These are phyloP conservation scores for Chironex yamaguchii DNA, from an alignment of 30 jellyfish, hydroid and myxozoan species.

Conservation along the genomic window DNA sequence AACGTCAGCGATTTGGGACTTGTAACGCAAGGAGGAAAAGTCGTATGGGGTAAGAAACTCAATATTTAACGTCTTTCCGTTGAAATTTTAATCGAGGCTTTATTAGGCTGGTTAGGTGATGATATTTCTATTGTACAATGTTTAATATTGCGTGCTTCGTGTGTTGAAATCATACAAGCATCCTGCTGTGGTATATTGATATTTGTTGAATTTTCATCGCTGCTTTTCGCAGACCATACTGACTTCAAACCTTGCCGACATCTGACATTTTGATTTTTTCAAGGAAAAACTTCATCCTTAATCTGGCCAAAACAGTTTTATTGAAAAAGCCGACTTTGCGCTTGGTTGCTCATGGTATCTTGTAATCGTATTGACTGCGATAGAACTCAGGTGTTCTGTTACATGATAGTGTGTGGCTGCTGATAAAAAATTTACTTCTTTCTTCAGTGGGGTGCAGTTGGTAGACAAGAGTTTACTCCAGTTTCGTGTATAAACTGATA, in stretches of 20 bases:
- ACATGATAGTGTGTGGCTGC: no score
- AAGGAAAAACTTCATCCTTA: not conserved
- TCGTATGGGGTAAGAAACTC: slow-evolving; percentile 94
- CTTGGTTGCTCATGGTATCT: not conserved
- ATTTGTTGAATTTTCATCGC: not conserved
- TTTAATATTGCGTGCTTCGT: not conserved
- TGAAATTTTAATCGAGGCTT: not conserved
- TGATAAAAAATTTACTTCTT: no score
- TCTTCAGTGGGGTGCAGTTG: no score
- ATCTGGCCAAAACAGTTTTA: not conserved
- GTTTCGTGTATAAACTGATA: no score
- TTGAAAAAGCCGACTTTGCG: not conserved
- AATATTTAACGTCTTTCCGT: not conserved
- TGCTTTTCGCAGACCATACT: not conserved
- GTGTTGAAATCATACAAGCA: not conserved
- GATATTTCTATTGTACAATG: not conserved
- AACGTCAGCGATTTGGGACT: slow-evolving; percentile 99
- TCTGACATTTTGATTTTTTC: not conserved
- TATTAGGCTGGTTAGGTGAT: not conserved
- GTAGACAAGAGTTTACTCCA: no score
- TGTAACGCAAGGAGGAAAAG: slow-evolving; percentile 99
- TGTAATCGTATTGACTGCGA: not conserved
- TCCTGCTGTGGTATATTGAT: not conserved
- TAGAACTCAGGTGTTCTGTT: no score
- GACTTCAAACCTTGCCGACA: not conserved